These are phyloP conservation scores for Porites lutea DNA, from an alignment of 64 coral and sea anemone species.

Conservation along the genomic window DNA sequence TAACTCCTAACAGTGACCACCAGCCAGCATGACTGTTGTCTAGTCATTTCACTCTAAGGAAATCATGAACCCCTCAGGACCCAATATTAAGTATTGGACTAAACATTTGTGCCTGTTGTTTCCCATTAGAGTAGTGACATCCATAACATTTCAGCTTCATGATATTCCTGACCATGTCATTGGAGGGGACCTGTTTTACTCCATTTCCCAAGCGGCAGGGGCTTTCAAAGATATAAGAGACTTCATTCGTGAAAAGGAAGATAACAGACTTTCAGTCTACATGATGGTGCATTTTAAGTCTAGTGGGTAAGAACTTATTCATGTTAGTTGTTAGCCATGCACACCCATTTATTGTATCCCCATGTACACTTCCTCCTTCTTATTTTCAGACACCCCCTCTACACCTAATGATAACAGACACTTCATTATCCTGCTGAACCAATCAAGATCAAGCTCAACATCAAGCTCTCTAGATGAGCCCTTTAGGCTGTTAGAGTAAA, in stretches of 20 bases:
- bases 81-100: not conserved
- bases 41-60: too few species aligned
- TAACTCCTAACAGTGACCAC: too few species aligned
- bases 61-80: too few species aligned
- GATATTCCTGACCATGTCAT: conserved; percentile 60
- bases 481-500: too few species aligned
- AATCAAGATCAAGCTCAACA: too few species aligned
- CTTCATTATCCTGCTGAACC: too few species aligned
- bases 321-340: not conserved
- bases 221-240: conserved; percentile 58
- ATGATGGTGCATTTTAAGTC: conserved; percentile 63
- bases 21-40: too few species aligned
- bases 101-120: not conserved
- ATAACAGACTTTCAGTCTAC: conserved; percentile 72
- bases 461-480: too few species aligned
- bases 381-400: too few species aligned
- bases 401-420: too few species aligned
- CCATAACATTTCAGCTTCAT: conserved; percentile 66
- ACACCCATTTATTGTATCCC: too few species aligned
- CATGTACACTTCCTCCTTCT: too few species aligned
- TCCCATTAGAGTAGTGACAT: conserved; percentile 71
- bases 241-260: conserved; percentile 36
- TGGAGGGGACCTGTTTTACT: conserved; percentile 70
- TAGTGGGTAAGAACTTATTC: conserved; percentile 49
- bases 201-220: conserved; percentile 45